Evolutionary conservation across 1,140 invertebrate species (phyloP).

Genomic region (Diabrotica virgifera): DNA sequence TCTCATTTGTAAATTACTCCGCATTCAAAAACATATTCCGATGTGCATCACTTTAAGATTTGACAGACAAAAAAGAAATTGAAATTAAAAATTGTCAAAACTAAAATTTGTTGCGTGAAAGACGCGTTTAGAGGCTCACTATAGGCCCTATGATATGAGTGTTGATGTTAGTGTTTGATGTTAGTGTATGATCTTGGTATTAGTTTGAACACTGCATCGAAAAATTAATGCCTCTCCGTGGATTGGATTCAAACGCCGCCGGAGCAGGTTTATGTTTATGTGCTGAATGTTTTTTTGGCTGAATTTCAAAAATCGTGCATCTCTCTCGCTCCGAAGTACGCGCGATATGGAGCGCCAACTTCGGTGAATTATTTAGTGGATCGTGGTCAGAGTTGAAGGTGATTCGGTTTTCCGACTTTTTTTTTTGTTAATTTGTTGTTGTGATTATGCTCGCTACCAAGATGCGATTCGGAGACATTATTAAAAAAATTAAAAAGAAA

Average conservation of each 20-base stretch:
- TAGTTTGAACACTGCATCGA: neutral
- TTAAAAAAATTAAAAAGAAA: slow-evolving; percentile 9
- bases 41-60: no score
- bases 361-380: neutral
- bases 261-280: neutral
- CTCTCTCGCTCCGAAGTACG: neutral
- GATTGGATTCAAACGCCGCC: neutral
- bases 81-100: no score
- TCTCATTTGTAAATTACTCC: no score
- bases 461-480: neutral
- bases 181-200: neutral
- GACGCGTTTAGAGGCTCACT: slow-evolving; percentile 2
- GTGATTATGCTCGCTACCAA: slow-evolving; percentile 18
- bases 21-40: no score
- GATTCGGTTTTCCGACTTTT: slow-evolving; percentile 14
- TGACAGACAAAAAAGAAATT: no score
- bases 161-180: slow-evolving; percentile 3
- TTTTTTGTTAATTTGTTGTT: slow-evolving; percentile 37
- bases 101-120: no score
- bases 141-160: slow-evolving; percentile 1
- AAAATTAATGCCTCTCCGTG: neutral
- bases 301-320: neutral
- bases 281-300: neutral
- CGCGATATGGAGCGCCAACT: neutral
- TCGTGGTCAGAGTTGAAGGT: neutral